Conservation (phyloP, 2,888 invertebrate genomes). For the Shargacucullia verbasci region DNA sequence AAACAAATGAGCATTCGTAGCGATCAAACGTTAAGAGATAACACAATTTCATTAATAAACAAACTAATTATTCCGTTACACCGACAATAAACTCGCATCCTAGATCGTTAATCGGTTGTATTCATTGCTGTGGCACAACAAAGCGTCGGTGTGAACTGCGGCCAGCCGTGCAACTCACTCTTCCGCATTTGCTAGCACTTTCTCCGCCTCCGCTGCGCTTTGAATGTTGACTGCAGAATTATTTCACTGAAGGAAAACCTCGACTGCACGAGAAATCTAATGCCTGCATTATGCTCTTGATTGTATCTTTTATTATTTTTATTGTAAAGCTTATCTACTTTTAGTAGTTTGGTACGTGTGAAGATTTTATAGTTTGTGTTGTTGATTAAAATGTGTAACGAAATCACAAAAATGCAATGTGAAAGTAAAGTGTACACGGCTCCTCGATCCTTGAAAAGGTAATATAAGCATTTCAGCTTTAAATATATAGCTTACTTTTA, state of each 20-base stretch:
- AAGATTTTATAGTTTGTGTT: too few relatives aligned
- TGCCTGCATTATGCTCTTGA: constrained; percentile 54
- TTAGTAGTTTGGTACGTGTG: constrained; percentile 7
- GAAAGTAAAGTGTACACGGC: too few relatives aligned
- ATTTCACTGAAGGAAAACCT: constrained; percentile 61
- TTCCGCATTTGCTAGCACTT: constrained; percentile 75
- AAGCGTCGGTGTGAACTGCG: constrained; percentile 51
- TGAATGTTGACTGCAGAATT: constrained; percentile 63
- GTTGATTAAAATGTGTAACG: too few relatives aligned
- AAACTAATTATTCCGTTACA: constrained; percentile 50
- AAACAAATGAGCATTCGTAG: constrained; percentile 37
- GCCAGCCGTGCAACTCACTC: constrained; percentile 53
- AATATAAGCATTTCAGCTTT: too few relatives aligned
- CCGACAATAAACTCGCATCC: constrained; percentile 47
- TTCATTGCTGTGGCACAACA: constrained; percentile 46
- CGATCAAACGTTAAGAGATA: constrained; percentile 47
- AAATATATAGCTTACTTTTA: too few relatives aligned
- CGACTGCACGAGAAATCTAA: constrained; percentile 48
- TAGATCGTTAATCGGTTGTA: constrained; percentile 50
- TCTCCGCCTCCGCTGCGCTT: constrained; percentile 70
- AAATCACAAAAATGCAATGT: too few relatives aligned
- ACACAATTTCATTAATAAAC: constrained; percentile 50
- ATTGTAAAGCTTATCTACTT: constrained; percentile 12
- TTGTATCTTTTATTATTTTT: constrained; percentile 53
- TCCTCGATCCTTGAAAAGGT: too few relatives aligned